Evolutionary conservation across 2,113 vertebrate genomes (phyloP).

Genomic region (Etia nguti): DNA sequence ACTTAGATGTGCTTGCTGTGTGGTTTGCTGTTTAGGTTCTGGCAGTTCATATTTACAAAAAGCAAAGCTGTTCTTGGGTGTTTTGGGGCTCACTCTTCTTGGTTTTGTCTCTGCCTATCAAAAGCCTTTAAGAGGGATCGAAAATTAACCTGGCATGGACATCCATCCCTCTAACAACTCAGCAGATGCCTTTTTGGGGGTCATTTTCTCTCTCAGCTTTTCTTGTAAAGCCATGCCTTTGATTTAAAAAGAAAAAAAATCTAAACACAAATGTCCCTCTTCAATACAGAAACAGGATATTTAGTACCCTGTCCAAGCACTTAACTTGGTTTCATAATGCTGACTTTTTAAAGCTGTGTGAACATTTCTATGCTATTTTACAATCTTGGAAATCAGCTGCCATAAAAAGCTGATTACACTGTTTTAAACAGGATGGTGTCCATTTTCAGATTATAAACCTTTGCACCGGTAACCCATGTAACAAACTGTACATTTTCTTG

Average conservation of each 20-base stretch:
- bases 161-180: constrained; percentile 9
- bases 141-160: neutral
- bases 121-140: constrained; percentile 24
- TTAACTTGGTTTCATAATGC: constrained; percentile 27
- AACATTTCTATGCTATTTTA: constrained; percentile 50
- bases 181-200: constrained; percentile 39
- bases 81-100: constrained; percentile 14
- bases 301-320: neutral
- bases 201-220: neutral
- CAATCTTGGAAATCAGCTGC: constrained; percentile 37
- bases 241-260: neutral
- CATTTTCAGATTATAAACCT: constrained; percentile 75
- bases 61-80: constrained; percentile 17
- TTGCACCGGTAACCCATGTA: constrained; percentile 98
- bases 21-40: constrained; percentile 49
- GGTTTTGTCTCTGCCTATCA: constrained; percentile 19
- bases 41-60: constrained; percentile 1
- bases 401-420: constrained; percentile 24
- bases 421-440: constrained; percentile 46
- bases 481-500: constrained; percentile 98
- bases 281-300: neutral
- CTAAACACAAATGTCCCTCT: neutral
- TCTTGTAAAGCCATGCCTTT: constrained; percentile 24
- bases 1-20: constrained; percentile 40
- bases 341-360: constrained; percentile 25